A percentile compares a stretch with the other conserved stretches of the same genome.
Conservation (phyloP, 2,113 vertebrate species). For the Bostrychus sinensis region DNA sequence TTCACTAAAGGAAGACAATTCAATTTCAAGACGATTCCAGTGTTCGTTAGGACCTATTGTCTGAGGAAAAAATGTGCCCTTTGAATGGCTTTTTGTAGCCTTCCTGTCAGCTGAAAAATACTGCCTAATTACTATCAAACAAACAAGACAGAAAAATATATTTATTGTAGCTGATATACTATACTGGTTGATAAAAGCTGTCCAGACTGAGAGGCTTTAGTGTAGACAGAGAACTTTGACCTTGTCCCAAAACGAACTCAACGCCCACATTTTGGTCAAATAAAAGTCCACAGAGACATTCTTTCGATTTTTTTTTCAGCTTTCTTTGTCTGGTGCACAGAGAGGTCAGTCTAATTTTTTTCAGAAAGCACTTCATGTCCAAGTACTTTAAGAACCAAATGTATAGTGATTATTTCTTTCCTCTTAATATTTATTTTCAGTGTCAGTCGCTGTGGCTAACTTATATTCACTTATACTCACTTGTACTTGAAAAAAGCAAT, state of each 20-base stretch:
- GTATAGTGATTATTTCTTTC: no score
- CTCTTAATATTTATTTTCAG: no score
- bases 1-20: neutral
- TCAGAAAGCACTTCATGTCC: no score
- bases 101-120: no score
- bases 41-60: neutral
- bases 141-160: neutral
- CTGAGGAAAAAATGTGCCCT: neutral
- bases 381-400: no score
- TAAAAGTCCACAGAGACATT: constrained; percentile 21
- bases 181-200: neutral
- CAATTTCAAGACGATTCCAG: neutral
- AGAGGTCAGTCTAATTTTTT: constrained; percentile 27
- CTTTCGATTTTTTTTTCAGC: constrained; percentile 32
- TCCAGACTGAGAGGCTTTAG: neutral
- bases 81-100: neutral
- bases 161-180: neutral
- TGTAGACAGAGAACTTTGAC: constrained; percentile 9
- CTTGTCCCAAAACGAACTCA: neutral
- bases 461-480: no score
- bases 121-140: neutral
- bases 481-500: no score
- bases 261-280: constrained; percentile 35
- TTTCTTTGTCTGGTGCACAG: constrained; percentile 20
- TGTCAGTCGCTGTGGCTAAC: no score